These are phyloP conservation scores for Dunckerocampus dactyliophorus DNA, from an alignment of 2,113 vertebrate genomes.

Conservation along the genomic window DNA sequence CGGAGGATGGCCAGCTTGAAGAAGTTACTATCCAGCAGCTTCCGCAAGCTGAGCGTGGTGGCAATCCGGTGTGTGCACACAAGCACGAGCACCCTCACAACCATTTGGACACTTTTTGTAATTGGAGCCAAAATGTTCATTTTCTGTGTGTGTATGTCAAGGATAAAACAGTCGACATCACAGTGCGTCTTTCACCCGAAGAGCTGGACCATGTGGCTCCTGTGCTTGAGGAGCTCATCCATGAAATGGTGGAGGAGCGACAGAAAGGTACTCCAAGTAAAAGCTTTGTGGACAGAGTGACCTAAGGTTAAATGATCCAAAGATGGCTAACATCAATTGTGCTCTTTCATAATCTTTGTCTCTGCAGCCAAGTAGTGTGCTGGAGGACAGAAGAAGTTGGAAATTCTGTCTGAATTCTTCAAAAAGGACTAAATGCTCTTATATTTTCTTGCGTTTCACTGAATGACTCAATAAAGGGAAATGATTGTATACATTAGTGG, in stretches of 20 bases:
- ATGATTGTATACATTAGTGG: slow-evolving; percentile 16
- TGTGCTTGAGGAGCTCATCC: slow-evolving; percentile 56
- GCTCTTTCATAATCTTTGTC: background rate
- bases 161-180: slow-evolving; percentile 59
- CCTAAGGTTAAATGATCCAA: slow-evolving; percentile 1
- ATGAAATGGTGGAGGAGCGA: slow-evolving; percentile 49
- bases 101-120: background rate
- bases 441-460: slow-evolving; percentile 50
- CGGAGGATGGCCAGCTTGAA: slow-evolving; percentile 54
- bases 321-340: background rate
- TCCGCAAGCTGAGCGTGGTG: slow-evolving; percentile 22
- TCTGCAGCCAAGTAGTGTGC: slow-evolving; percentile 46
- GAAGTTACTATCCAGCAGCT: slow-evolving; percentile 41
- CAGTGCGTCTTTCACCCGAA: slow-evolving; percentile 52
- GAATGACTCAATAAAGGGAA: slow-evolving; percentile 58
- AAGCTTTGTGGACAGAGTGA: background rate
- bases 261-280: slow-evolving; percentile 45
- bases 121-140: background rate
- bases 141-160: slow-evolving; percentile 24
- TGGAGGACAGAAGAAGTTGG: background rate
- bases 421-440: slow-evolving; percentile 28
- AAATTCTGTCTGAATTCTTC: slow-evolving; percentile 43
- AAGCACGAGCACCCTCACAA: background rate
- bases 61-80: slow-evolving; percentile 40
- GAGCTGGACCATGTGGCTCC: slow-evolving; percentile 56